Evolutionary conservation across 35 echinoderm and acorn worm species (phyloP).

Genomic region (Strongylocentrotus purpuratus): DNA sequence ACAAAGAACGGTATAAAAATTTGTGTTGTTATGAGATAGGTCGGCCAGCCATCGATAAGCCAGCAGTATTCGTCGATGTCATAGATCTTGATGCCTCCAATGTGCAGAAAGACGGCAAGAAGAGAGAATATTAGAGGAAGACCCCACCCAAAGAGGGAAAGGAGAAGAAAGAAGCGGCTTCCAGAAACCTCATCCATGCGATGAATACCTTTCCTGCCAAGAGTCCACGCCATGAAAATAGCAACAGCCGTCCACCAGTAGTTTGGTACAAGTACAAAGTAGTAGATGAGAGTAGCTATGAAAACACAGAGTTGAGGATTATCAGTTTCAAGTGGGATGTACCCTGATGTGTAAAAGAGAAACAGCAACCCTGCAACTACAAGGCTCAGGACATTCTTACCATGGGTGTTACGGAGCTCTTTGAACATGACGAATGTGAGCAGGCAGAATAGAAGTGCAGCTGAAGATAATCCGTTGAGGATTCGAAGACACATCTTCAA

Average conservation of each 20-base stretch:
- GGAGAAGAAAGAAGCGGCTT: not conserved
- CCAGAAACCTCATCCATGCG: not conserved
- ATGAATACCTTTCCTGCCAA: slow-evolving; percentile 33
- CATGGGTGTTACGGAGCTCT: slow-evolving; percentile 33
- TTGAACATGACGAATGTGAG: not conserved
- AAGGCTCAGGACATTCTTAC: slow-evolving; percentile 16
- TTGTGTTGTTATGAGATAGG: not conserved
- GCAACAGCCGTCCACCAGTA: slow-evolving; percentile 42
- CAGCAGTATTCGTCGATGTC: slow-evolving; percentile 16
- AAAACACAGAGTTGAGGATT: slow-evolving; percentile 9
- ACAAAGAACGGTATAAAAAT: not conserved
- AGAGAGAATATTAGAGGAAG: slow-evolving; percentile 16
- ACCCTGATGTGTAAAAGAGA: not conserved
- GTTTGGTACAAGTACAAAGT: slow-evolving; percentile 13
- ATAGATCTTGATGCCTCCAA: not conserved
- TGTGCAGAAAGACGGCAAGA: not conserved
- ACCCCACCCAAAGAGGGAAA: slow-evolving; percentile 28
- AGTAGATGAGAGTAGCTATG: slow-evolving; percentile 26
- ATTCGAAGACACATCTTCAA: not conserved
- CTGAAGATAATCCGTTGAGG: not conserved
- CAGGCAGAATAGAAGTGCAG: not conserved
- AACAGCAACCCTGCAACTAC: not conserved
- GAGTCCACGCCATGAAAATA: not conserved
- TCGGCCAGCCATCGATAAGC: not conserved
- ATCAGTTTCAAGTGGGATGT: not conserved